Evolutionary conservation across 2,113 vertebrate species (phyloP).

Genomic region (Peromyscus polionotus): DNA sequence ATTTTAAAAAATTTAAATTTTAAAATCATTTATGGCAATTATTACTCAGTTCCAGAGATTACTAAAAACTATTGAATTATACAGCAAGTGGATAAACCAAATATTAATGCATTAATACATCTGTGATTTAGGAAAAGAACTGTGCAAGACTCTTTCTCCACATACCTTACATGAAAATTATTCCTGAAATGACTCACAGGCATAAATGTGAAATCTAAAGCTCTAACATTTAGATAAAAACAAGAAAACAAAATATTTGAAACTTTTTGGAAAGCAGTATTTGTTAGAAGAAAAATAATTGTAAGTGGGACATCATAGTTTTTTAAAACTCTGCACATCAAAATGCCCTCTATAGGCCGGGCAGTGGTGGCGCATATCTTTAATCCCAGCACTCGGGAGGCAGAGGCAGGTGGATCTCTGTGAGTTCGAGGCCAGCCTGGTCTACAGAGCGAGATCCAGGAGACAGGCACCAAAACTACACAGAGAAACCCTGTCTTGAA

Average conservation of each 20-base stretch:
- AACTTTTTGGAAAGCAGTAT: neutral
- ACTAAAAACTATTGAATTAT: neutral
- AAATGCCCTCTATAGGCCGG: neutral
- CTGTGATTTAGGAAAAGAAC: neutral
- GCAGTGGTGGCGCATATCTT: no score
- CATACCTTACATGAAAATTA: neutral
- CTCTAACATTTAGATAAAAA: slow-evolving; percentile 13
- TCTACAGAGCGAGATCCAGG: no score
- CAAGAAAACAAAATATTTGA: neutral
- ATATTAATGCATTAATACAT: neutral
- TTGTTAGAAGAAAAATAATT: neutral
- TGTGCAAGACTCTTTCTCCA: neutral
- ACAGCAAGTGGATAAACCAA: neutral
- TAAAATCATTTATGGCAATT: neutral
- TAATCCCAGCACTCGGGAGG: no score
- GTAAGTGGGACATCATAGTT: neutral
- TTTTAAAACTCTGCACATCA: neutral
- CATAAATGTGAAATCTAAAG: neutral
- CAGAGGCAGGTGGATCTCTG: no score
- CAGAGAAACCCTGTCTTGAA: no score
- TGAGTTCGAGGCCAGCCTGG: no score
- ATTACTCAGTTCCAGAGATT: neutral
- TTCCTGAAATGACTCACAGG: neutral
- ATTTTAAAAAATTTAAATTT: neutral
- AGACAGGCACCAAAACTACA: no score